These are phyloP conservation scores for Gadus macrocephalus DNA, from an alignment of 2,113 vertebrate species.

Conservation along the genomic window DNA sequence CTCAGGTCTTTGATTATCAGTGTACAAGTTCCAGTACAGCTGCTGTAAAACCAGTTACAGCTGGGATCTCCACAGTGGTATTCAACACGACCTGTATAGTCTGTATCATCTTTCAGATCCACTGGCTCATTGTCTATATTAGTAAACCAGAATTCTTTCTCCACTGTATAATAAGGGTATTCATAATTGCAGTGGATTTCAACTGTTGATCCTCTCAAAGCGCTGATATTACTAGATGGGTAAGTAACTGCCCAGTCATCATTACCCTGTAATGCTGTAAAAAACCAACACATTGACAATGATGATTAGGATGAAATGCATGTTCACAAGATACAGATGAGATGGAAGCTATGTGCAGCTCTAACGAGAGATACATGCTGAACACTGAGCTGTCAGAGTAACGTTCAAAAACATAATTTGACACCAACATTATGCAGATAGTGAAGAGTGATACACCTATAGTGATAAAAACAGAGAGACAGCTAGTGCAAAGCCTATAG, in stretches of 20 bases:
- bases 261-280: neutral
- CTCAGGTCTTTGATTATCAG: conserved; percentile 4
- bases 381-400: too few relatives aligned
- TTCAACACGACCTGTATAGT: neutral
- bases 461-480: too few relatives aligned
- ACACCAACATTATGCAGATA: too few relatives aligned
- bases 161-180: neutral
- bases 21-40: neutral
- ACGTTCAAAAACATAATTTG: too few relatives aligned
- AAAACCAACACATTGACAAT: neutral
- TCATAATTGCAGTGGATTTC: neutral
- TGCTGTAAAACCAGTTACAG: too few relatives aligned
- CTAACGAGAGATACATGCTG: too few relatives aligned
- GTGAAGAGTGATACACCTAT: too few relatives aligned
- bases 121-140: neutral
- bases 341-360: too few relatives aligned
- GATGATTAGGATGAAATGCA: too few relatives aligned
- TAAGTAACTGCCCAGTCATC: neutral
- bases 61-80: too few relatives aligned
- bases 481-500: too few relatives aligned
- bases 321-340: too few relatives aligned
- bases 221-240: neutral
- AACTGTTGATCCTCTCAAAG: neutral
- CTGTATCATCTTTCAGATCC: neutral
- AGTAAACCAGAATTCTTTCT: neutral